Evolutionary conservation across 1,140 invertebrate species (phyloP).

Genomic region (Drosophila insularis): DNA sequence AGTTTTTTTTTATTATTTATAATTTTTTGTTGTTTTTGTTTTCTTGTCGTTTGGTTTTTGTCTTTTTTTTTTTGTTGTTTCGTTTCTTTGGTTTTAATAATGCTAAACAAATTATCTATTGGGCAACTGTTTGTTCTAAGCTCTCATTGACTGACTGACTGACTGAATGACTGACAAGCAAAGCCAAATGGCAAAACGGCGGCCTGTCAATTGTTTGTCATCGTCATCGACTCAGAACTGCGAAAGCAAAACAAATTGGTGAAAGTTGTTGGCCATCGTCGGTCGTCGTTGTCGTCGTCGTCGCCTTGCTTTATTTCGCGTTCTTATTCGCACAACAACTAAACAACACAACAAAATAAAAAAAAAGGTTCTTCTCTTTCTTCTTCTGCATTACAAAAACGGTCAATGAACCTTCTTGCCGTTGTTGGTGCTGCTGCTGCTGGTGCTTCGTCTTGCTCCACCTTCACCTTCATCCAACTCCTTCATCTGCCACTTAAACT

Average conservation of each 20-base stretch:
- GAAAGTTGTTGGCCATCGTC: constrained; percentile 77
- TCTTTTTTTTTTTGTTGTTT: too few relatives aligned
- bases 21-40: neutral
- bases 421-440: neutral
- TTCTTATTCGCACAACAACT: constrained; percentile 74
- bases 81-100: neutral
- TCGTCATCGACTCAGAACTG: constrained; percentile 56
- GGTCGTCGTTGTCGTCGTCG: constrained; percentile 68
- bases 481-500: constrained; percentile 20
- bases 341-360: constrained; percentile 11
- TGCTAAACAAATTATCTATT: constrained; percentile 7
- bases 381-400: constrained; percentile 70
- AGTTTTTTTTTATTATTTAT: constrained; percentile 35
- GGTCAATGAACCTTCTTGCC: constrained; percentile 67
- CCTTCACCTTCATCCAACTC: neutral
- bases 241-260: constrained; percentile 82
- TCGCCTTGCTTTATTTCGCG: constrained; percentile 71
- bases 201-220: constrained; percentile 68
- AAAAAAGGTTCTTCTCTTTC: constrained; percentile 57
- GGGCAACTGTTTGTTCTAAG: constrained; percentile 14
- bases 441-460: neutral
- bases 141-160: constrained; percentile 41
- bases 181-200: neutral
- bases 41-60: neutral
- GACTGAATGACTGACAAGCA: constrained; percentile 8